Conservation (phyloP, 2,888 invertebrate genomes). For the Gymnoscelis rufifasciata region DNA sequence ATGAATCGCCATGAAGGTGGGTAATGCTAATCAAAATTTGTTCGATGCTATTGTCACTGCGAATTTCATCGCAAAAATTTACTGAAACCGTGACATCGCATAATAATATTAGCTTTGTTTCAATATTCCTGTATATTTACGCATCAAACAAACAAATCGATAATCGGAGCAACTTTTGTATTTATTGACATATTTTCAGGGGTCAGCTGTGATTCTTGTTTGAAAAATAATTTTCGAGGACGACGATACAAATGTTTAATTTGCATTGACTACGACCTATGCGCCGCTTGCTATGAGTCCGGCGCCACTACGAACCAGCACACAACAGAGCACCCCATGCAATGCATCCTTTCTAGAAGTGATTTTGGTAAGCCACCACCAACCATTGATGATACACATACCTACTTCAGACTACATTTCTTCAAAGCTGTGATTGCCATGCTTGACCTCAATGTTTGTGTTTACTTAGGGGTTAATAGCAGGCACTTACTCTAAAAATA, state of each 20-base stretch:
- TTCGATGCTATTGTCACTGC: slow-evolving; percentile 74
- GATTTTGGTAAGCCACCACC: slow-evolving; percentile 88
- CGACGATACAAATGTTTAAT: slow-evolving; percentile 99
- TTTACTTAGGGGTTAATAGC: no score
- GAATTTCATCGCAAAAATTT: slow-evolving; percentile 54
- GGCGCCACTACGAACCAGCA: slow-evolving; percentile 95
- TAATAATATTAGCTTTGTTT: slow-evolving; percentile 30
- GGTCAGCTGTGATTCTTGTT: slow-evolving; percentile 99
- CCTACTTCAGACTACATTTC: neutral
- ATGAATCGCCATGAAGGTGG: slow-evolving; percentile 98
- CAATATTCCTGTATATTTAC: slow-evolving; percentile 24
- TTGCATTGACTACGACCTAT: slow-evolving; percentile 99
- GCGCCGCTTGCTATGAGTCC: slow-evolving; percentile 96
- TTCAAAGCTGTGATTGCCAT: no score
- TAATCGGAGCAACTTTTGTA: slow-evolving; percentile 40
- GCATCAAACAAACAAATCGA: slow-evolving; percentile 27
- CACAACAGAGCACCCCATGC: slow-evolving; percentile 98
- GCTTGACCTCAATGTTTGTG: no score
- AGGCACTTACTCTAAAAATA: no score
- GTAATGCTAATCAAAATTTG: slow-evolving; percentile 79
- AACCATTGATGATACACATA: slow-evolving; percentile 21
- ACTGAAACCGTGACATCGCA: slow-evolving; percentile 38
- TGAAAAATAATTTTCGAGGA: slow-evolving; percentile 98
- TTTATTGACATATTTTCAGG: slow-evolving; percentile 82
- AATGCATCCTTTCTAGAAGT: slow-evolving; percentile 97